Conservation (phyloP, 2,113 vertebrate species). For the Benitochromis conjunctus region DNA sequence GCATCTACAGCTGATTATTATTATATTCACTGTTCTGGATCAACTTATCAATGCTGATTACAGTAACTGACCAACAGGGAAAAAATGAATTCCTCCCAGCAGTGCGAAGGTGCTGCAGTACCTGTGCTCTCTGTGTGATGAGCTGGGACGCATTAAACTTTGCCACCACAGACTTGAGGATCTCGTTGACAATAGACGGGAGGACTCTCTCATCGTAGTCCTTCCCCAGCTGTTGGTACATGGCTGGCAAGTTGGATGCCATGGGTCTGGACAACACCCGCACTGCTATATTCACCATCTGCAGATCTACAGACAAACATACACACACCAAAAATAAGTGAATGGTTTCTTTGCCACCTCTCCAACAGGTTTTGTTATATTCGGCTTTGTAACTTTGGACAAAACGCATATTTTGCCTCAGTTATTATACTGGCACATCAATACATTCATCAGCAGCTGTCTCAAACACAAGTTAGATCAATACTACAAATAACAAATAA, state of each 20-base stretch:
- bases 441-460: not conserved
- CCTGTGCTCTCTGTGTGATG: slow-evolving; percentile 93
- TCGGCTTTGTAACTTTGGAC: not conserved
- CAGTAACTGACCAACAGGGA: not conserved
- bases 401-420: not conserved
- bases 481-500: not conserved
- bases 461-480: not conserved
- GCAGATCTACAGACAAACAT: slow-evolving; percentile 72
- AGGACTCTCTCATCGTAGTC: slow-evolving; percentile 90
- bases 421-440: not conserved
- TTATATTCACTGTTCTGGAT: not conserved
- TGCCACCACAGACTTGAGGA: slow-evolving; percentile 90
- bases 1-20: not conserved
- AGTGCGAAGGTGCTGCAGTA: slow-evolving; percentile 4
- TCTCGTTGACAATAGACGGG: slow-evolving; percentile 91
- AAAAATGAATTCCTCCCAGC: not conserved
- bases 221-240: slow-evolving; percentile 90
- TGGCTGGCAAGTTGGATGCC: slow-evolving; percentile 79
- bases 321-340: not conserved
- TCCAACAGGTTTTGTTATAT: not conserved
- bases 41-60: not conserved
- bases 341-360: not conserved
- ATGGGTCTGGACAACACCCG: slow-evolving; percentile 85
- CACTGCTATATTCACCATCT: slow-evolving; percentile 92
- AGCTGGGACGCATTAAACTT: slow-evolving; percentile 95